These are phyloP conservation scores for Crotalus viridis DNA, from an alignment of 2,113 vertebrate species.

Conservation along the genomic window DNA sequence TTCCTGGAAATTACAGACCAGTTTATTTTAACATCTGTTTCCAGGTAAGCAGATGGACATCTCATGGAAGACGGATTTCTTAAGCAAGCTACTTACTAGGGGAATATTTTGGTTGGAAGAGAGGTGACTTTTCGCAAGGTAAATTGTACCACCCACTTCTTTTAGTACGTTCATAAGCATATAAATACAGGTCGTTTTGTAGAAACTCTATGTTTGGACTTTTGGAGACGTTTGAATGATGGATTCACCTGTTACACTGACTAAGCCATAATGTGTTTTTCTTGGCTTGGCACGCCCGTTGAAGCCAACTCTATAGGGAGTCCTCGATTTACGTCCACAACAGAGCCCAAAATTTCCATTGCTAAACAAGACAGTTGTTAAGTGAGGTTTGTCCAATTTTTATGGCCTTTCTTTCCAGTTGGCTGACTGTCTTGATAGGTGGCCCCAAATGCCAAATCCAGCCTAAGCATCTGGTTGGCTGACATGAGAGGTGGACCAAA, in stretches of 20 bases:
- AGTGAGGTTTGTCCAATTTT: too few relatives aligned
- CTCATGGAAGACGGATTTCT: neutral
- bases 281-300: neutral
- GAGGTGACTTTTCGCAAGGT: neutral
- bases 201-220: neutral
- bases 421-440: neutral
- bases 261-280: neutral
- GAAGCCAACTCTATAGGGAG: neutral
- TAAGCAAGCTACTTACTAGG: neutral
- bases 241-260: neutral
- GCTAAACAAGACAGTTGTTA: too few relatives aligned
- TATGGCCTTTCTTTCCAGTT: too few relatives aligned
- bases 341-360: too few relatives aligned
- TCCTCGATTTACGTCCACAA: too few relatives aligned
- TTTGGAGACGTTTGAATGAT: neutral
- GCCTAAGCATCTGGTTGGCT: neutral
- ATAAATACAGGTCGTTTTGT: neutral
- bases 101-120: neutral
- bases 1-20: neutral
- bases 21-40: neutral
- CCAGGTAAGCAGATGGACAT: neutral
- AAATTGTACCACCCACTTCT: neutral
- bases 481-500: too few relatives aligned
- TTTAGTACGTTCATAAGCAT: neutral
- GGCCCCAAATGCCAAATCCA: neutral